Conservation (phyloP, 2,888 invertebrate species). For the Ischnus inquisitorius region DNA sequence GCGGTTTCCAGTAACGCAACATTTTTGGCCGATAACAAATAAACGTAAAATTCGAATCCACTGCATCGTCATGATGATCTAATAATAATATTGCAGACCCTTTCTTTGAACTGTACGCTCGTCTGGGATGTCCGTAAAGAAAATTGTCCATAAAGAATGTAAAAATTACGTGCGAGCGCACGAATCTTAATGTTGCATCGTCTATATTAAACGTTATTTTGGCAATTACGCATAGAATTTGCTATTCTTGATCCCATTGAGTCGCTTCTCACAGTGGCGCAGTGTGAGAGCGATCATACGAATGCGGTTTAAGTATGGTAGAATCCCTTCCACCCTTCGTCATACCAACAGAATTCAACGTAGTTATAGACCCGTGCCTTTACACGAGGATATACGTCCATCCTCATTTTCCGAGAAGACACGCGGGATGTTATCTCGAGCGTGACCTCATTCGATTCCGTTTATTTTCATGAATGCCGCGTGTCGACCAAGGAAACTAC, state of each 20-base stretch:
- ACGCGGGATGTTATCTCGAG: conserved; percentile 66
- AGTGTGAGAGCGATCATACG: neutral
- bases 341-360: conserved; percentile 37
- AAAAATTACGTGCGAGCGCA: neutral
- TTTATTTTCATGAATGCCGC: conserved; percentile 70
- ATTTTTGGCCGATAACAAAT: conserved; percentile 26
- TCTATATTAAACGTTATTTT: conserved; percentile 47
- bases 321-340: conserved; percentile 57
- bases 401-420: conserved; percentile 59
- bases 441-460: conserved; percentile 71
- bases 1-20: conserved; percentile 24
- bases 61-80: no score
- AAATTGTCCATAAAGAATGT: no score
- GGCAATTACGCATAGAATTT: conserved; percentile 30
- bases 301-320: conserved; percentile 36
- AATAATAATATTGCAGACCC: neutral
- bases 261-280: conserved; percentile 5
- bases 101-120: no score
- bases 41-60: neutral
- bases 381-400: conserved; percentile 49
- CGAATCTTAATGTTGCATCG: neutral
- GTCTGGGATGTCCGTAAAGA: no score
- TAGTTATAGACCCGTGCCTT: conserved; percentile 52
- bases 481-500: conserved; percentile 64
- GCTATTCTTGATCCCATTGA: conserved; percentile 46